These are phyloP conservation scores for Cancer borealis DNA, from an alignment of 2,888 invertebrate genomes.

Conservation along the genomic window DNA sequence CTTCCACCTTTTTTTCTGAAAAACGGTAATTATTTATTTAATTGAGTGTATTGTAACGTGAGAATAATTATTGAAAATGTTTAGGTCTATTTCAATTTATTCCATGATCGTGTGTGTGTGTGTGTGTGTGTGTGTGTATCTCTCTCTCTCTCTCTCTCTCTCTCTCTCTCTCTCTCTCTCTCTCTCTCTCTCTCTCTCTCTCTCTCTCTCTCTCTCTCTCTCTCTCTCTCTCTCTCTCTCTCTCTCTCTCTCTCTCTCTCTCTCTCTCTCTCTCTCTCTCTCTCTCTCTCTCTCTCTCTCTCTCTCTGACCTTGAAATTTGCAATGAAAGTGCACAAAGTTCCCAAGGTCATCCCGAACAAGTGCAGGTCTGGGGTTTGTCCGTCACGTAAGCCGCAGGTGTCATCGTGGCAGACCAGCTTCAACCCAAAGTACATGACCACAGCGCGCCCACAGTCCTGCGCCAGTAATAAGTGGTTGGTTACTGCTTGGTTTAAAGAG, in stretches of 20 bases:
- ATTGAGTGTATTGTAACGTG: background rate
- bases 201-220: no score
- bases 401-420: slow-evolving; percentile 78
- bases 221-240: background rate
- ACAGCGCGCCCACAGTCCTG: slow-evolving; percentile 82
- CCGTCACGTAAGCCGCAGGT: slow-evolving; percentile 76
- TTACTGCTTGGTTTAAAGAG: background rate
- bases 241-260: slow-evolving; percentile 15
- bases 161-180: background rate
- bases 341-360: slow-evolving; percentile 84
- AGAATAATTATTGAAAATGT: background rate
- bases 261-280: slow-evolving; percentile 39
- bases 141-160: background rate
- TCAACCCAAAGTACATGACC: slow-evolving; percentile 84
- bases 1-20: background rate
- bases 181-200: no score
- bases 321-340: slow-evolving; percentile 83
- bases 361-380: slow-evolving; percentile 80
- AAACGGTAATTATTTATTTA: background rate
- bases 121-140: background rate
- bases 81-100: background rate
- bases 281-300: slow-evolving; percentile 33
- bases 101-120: background rate
- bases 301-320: slow-evolving; percentile 82
- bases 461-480: slow-evolving; percentile 55